Evolutionary conservation across 1,140 invertebrate genomes (phyloP), one percentile per base, ranked within the genome.

Genomic region (Vollenhovia emeryi): DNA sequence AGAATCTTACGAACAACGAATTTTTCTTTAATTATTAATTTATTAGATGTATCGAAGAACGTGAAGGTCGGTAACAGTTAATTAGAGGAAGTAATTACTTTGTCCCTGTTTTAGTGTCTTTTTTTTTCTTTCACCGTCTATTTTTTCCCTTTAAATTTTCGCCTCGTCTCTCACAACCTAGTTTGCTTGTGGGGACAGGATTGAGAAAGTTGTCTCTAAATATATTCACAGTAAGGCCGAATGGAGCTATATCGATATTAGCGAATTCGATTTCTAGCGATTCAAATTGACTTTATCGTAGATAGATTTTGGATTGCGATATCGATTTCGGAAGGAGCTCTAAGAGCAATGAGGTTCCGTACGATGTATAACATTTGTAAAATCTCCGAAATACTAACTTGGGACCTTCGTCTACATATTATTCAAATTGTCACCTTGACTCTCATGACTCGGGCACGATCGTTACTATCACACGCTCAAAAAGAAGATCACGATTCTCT

Each of bases 21-120:
- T 79, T 40, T 85, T 60, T 88, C 52, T 85, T 74, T 89, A 83
- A 84, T 84, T 73, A 69, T 84, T 84, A 86, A 59, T 57, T 84
- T 84, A 86, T 84, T 84, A 55, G 57, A 73, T 86, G 75, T 43
- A 82, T 85, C 69, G 85, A 84, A 89, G 57, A 89, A 87, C 27
- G 43, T 87, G 48, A 88, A 69, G 50, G 78, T 89, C n/a, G 75
- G 55, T 88, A 88, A 75, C 52, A 52, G 45, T 80, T 84, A 75
- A 62, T n/a, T 57, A 62, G 68, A 66, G 55, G 79, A 60, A 87
- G 74, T 36, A 59, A 27, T 73, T 88, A 36, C 21, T 69, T 83
- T 52, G 18, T 62, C 13, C 45, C 18, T 24, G 24, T 15, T 50
- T 85, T 68, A 33, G 30, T 79, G 13, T 55, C 40, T 27, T 21